phyloP scores from a whole-genome alignment of 2,113 vertebrate genomes.

The Ascaphus truei region DNA sequence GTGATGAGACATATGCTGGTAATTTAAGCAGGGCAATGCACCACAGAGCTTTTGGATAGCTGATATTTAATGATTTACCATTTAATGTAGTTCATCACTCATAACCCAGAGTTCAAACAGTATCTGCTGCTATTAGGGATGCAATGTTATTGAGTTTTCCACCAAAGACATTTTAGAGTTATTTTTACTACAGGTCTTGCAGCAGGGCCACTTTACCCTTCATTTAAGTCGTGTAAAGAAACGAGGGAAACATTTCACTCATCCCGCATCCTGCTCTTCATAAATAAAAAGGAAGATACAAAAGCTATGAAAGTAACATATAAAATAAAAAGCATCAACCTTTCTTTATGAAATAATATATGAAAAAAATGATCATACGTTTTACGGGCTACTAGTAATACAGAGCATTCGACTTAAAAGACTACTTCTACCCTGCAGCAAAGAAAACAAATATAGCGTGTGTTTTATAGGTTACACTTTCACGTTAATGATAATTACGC shows the following conservation, averaged over 20 bases:
- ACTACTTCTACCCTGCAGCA: too few relatives aligned
- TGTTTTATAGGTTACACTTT: too few relatives aligned
- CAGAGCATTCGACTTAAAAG: too few relatives aligned
- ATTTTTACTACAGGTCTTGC: conserved; percentile 42
- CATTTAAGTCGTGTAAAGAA: conserved; percentile 40
- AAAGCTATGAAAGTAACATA: background rate
- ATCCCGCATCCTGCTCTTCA: background rate
- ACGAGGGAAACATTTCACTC: conserved; percentile 50
- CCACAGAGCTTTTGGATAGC: conserved; percentile 46
- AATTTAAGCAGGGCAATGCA: conserved; percentile 45
- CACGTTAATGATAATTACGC: too few relatives aligned
- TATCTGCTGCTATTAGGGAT: conserved; percentile 53
- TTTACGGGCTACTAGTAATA: too few relatives aligned
- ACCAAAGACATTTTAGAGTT: conserved; percentile 46
- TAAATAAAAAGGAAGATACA: background rate
- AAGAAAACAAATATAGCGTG: too few relatives aligned
- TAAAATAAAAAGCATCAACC: background rate
- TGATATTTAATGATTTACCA: conserved; percentile 61
- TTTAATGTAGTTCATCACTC: conserved; percentile 57
- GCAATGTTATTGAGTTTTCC: conserved; percentile 51
- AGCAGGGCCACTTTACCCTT: conserved; percentile 49
- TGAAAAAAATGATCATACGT: too few relatives aligned
- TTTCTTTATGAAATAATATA: too few relatives aligned
- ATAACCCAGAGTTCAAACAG: conserved; percentile 57
- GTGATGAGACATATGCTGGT: conserved; percentile 40